Evolutionary conservation across 2,797 vertebrate genomes (phyloP).

Genomic region (Myiotriccus ornatus): DNA sequence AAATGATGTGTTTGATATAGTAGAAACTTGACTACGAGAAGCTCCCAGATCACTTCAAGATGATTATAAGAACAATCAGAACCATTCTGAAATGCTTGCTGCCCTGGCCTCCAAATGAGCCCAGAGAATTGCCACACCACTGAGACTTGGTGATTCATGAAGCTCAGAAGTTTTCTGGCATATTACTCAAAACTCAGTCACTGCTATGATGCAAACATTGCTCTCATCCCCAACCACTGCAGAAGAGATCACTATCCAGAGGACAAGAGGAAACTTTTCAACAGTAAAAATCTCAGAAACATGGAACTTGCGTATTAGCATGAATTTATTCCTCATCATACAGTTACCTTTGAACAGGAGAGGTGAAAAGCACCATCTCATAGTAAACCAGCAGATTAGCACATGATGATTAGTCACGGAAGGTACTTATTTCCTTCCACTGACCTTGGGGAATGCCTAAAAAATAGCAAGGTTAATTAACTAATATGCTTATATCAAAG

Average conservation of each 20-base stretch:
- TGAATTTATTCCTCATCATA: background rate
- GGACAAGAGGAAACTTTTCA: background rate
- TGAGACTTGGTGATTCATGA: conserved; percentile 13
- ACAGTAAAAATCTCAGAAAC: background rate
- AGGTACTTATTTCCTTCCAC: background rate
- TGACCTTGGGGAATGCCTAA: background rate
- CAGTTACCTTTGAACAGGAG: background rate
- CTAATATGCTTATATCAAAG: background rate
- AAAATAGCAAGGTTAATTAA: background rate
- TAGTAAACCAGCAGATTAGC: background rate
- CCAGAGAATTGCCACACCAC: background rate
- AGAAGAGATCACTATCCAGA: background rate
- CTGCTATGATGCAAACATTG: background rate
- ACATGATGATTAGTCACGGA: background rate
- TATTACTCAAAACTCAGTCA: conserved; percentile 45
- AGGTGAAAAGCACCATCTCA: background rate
- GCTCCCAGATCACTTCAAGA: background rate
- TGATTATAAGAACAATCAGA: background rate
- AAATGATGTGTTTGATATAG: background rate
- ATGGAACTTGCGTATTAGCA: background rate
- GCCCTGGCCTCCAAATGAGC: background rate
- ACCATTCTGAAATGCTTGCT: background rate
- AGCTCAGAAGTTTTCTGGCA: conserved; percentile 14
- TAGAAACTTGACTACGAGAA: background rate
- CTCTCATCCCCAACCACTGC: background rate